Evolutionary conservation across 2,797 vertebrate species (phyloP), one percentile per base, ranked within the genome.

Genomic region (Gymnodraco acuticeps): DNA sequence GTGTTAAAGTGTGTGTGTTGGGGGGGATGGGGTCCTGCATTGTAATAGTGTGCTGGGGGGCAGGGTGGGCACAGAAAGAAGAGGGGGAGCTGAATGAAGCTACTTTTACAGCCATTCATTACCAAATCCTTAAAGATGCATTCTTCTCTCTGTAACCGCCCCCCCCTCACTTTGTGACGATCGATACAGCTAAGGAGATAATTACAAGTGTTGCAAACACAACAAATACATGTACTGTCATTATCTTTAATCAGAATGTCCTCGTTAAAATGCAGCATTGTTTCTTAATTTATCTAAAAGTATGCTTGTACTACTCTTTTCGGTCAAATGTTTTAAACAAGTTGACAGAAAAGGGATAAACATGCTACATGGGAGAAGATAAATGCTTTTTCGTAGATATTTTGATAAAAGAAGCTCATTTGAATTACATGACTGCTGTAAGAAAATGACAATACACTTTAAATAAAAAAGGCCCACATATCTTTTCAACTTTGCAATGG

Each of bases 21-120:
- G 38, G 17, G 17, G 81, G 81, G 62, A 56, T 16, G 84, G 82
- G 70, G 55, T 64, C 73, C 47, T 80, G 80, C 77, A 88, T 92
- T 91, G 82, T 92, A 73, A 82, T 67, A 31, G 74, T 83, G 82
- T 75, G 86, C 87, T 88, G 77, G 91, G 88, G 88, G 91, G 84
- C 78, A 86, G 91, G 91, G 89, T 75, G 87, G 83, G 73, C 61
- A 61, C 67, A 50, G 81, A 81, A 68, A 84, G 72, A 61, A 14
- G 81, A 78, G 88, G 61, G 82, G 78, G 83, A 17, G 65, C 50
- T 89, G 85, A 92, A 92, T 88, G 87, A 83, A 80, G 80, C 85
- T 77, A 88, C 89, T 91, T 89, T 85, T 88, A 85, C n/a, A 64
- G 64, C 77, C 87, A 83, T 89, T 91, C 90, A 89, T 88, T 64